A percentile compares a stretch with the other conserved stretches of the same genome.
These are phyloP conservation scores for Chaetogeoica ovagalla DNA, from an alignment of 2,888 invertebrate genomes.

Conservation along the genomic window DNA sequence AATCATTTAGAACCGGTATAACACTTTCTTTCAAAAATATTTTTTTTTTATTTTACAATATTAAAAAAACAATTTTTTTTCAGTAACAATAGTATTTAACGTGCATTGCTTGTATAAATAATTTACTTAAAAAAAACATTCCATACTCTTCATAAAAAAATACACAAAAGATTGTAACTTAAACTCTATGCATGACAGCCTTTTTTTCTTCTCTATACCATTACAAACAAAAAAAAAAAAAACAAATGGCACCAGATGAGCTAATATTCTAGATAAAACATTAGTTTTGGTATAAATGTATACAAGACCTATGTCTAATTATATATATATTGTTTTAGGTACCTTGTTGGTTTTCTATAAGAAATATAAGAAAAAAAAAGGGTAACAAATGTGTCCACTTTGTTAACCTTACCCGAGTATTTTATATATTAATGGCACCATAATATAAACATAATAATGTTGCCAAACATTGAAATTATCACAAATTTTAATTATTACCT, in stretches of 20 bases:
- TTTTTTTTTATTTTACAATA: constrained; percentile 37
- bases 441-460: constrained; percentile 30
- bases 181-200: constrained; percentile 52
- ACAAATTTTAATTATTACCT: constrained; percentile 39
- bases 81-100: constrained; percentile 50
- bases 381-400: constrained; percentile 39
- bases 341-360: constrained; percentile 51
- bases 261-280: constrained; percentile 42
- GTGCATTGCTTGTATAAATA: constrained; percentile 53
- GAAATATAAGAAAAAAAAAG: constrained; percentile 26
- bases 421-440: constrained; percentile 48
- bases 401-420: constrained; percentile 41
- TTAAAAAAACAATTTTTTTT: constrained; percentile 37
- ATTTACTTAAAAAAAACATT: constrained; percentile 51
- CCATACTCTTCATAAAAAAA: constrained; percentile 51
- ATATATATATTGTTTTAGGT: constrained; percentile 36
- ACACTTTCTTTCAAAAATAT: constrained; percentile 41
- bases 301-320: constrained; percentile 34
- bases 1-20: constrained; percentile 13
- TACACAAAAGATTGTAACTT: constrained; percentile 51
- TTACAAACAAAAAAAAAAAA: constrained; percentile 29
- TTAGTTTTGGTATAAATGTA: constrained; percentile 43
- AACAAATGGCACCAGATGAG: constrained; percentile 50
- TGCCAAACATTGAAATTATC: constrained; percentile 49
- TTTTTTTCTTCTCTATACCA: constrained; percentile 52